These are phyloP conservation scores for Euura saliciscinereae DNA, from an alignment of 1,140 invertebrate genomes.

Conservation along the genomic window DNA sequence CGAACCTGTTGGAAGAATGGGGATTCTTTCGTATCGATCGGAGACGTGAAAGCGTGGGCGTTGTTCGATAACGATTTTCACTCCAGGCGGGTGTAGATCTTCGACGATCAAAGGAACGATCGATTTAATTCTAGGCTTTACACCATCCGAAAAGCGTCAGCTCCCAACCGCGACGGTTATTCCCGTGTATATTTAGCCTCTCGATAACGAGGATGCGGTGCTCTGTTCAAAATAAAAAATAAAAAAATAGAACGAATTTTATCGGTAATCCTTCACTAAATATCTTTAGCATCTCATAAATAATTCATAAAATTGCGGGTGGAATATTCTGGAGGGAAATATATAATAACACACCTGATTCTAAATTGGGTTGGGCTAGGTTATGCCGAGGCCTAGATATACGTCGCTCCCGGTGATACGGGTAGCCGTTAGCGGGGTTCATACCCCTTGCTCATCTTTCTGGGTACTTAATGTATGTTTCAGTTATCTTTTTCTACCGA, in stretches of 20 bases:
- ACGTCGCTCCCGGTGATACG: neutral
- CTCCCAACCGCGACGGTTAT: neutral
- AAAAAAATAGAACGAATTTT: neutral
- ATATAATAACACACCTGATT: neutral
- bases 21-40: no score
- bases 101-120: no score
- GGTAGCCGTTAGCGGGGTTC: neutral
- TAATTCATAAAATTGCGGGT: neutral
- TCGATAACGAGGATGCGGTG: neutral
- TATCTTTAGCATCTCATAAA: neutral
- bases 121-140: no score
- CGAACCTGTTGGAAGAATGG: no score
- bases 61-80: no score
- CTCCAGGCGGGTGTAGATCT: no score
- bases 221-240: no score
- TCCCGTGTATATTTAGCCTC: neutral
- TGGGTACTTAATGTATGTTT: neutral
- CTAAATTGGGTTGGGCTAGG: neutral
- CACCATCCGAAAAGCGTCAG: no score
- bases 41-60: no score
- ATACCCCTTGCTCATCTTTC: neutral
- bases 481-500: neutral
- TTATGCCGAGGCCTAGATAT: neutral
- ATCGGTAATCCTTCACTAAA: constrained; percentile 4
- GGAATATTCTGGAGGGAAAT: neutral